Base-by-base conservation (phyloP, 2,797 vertebrate genomes). In the Gymnoscopelus microlampas region DNA sequence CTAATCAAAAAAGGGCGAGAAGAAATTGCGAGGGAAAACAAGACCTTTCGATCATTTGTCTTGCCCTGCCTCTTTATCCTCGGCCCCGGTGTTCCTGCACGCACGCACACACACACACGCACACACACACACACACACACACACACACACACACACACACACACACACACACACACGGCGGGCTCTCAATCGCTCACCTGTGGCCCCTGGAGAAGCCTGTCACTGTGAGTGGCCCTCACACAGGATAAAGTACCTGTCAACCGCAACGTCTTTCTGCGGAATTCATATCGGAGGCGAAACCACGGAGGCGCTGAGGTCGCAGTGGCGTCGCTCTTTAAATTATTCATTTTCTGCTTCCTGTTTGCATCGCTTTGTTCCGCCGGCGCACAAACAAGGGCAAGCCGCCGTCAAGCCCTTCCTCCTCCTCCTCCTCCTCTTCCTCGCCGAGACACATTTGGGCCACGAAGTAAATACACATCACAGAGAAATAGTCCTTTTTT, bases 231-330 rank as follows among this genome's bases (percentile, higher is more conserved):
- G 85, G 86, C 88, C 91, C 85, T 87, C 87, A 88, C 71, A 83
- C 79, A 90, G 92, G 91, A 93, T 93, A 91, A 93, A 92, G 86
- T 92, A 91, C 88, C 91, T 92, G 92, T 93, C 92, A 19, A 93
- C 48, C 78, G 53, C 79, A 63, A 82, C 84, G 78, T 90, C 88
- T 93, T 90, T 86, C 87, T 90, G 83, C 82, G 85, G 88, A 93
- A 93, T 93, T 93, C 90, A 92, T 93, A 93, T 92, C 90, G 88
- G 88, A 92, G 89, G 84, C 84, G 88, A 92, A 93, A 92, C 90
- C 92, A 91, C 89, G 90, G 87, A 87, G 87, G 87, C 84, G 88
- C 80, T 56, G 81, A 90, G 93, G 93, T 93, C 91, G 89, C 81
- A 74, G 90, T 35, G 88, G 92, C 88, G 90, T 91, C 88, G 71